Evolutionary conservation across 1,140 invertebrate species (phyloP).

Genomic region (Lineus longissimus): DNA sequence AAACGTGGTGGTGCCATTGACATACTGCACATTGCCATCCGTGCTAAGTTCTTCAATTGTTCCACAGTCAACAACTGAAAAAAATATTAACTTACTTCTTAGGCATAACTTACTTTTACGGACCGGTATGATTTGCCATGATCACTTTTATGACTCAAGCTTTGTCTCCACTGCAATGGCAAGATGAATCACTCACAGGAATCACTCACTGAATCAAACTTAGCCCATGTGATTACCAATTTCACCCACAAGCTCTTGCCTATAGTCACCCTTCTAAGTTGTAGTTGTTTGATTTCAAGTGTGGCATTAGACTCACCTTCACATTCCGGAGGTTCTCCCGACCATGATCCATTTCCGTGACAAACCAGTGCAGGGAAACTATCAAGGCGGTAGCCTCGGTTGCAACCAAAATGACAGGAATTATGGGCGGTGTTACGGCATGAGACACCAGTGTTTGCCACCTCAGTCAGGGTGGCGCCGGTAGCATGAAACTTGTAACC

Average conservation of each 20-base stretch:
- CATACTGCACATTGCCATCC: conserved; percentile 16
- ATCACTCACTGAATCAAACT: too few species aligned
- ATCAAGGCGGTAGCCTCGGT: conserved; percentile 26
- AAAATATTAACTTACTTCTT: too few species aligned
- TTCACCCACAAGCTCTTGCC: too few species aligned
- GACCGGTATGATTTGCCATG: too few species aligned
- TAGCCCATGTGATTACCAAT: too few species aligned
- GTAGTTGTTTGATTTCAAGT: not conserved
- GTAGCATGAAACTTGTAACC: conserved; percentile 26
- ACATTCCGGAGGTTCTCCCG: conserved; percentile 24
- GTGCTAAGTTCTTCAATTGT: conserved; percentile 12
- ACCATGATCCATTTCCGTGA: conserved; percentile 26
- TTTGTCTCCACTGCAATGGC: too few species aligned
- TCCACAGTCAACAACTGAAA: conserved; percentile 30
- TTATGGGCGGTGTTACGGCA: conserved; percentile 27
- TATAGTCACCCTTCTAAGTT: not conserved
- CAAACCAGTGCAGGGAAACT: conserved; percentile 29
- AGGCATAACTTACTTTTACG: too few species aligned
- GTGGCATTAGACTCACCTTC: conserved; percentile 19
- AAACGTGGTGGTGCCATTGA: conserved; percentile 27
- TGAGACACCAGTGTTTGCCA: conserved; percentile 17
- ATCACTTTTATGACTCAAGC: too few species aligned
- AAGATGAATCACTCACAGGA: too few species aligned
- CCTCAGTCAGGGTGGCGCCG: conserved; percentile 23
- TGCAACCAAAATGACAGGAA: conserved; percentile 32